Conservation (phyloP, 2,113 vertebrate species). For the Craseonycteris thonglongyai region DNA sequence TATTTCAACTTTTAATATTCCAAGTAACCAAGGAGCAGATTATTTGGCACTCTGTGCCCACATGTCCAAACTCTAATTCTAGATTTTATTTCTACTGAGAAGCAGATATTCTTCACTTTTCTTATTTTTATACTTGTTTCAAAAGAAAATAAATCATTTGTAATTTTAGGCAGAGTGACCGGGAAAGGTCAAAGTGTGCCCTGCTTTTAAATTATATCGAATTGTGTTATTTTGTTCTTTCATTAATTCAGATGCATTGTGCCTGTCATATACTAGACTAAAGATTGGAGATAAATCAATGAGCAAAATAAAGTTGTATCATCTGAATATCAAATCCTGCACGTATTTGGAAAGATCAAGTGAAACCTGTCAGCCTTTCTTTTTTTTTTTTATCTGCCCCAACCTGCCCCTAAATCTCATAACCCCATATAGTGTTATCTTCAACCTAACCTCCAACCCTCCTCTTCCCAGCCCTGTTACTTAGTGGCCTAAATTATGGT, state of each 20-base stretch:
- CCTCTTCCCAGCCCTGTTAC: too few species aligned
- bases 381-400: neutral
- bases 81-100: neutral
- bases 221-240: neutral
- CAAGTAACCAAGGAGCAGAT: neutral
- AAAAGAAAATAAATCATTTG: neutral
- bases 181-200: neutral
- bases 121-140: neutral
- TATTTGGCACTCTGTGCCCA: neutral
- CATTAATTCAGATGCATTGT: neutral
- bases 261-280: neutral
- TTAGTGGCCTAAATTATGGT: neutral
- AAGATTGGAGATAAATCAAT: neutral
- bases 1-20: neutral
- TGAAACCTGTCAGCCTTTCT: neutral
- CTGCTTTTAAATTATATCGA: neutral
- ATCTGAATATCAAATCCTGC: neutral
- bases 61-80: neutral
- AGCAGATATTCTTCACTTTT: neutral
- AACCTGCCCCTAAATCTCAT: neutral
- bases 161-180: neutral
- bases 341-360: neutral
- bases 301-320: neutral
- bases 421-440: neutral
- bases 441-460: neutral